Conservation (phyloP, 2,888 invertebrate genomes). For the Drosophila affinis region DNA sequence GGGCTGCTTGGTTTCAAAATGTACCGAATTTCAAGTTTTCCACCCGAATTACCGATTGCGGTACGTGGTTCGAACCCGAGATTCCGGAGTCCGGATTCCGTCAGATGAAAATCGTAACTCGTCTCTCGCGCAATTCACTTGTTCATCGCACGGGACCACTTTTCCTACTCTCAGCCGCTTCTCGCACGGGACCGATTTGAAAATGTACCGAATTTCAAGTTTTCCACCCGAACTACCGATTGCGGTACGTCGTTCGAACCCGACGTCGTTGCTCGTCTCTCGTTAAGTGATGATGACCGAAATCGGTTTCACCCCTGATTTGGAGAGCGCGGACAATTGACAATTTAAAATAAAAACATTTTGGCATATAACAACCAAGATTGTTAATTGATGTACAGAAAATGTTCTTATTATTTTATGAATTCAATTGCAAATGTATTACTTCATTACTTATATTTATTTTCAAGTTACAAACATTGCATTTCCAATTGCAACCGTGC, state of each 20-base stretch:
- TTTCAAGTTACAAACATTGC: no score
- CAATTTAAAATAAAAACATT: no score
- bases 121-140: background rate
- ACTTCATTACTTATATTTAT: no score
- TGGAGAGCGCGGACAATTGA: no score
- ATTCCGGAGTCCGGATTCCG: background rate
- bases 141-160: conserved; percentile 14
- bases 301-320: no score
- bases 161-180: conserved; percentile 48
- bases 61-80: background rate
- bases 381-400: no score
- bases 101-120: background rate
- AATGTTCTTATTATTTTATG: no score
- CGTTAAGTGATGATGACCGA: no score
- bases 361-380: no score
- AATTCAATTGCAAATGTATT: no score
- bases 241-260: background rate
- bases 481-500: no score
- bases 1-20: background rate
- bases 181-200: no score
- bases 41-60: background rate
- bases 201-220: background rate
- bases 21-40: background rate
- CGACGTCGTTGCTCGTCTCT: background rate
- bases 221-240: background rate